Evolutionary conservation across 2,113 vertebrate genomes (phyloP).

Genomic region (Hoplias malabaricus): DNA sequence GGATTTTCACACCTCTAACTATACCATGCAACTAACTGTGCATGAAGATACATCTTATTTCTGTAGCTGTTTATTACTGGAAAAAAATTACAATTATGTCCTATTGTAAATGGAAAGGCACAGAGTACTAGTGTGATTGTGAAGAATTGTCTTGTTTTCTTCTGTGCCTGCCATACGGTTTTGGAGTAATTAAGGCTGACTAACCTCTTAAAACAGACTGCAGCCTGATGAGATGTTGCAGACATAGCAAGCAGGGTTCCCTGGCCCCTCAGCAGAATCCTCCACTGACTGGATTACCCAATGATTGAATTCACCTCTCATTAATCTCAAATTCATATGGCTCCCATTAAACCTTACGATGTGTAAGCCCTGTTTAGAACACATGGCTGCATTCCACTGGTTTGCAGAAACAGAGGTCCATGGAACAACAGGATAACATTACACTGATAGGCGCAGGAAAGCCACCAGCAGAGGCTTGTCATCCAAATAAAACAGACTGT

Average conservation of each 20-base stretch:
- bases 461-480: neutral
- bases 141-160: conserved; percentile 10
- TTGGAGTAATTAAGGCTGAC: conserved; percentile 26
- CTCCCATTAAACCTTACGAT: conserved; percentile 49
- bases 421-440: conserved; percentile 40
- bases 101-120: neutral
- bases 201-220: conserved; percentile 29
- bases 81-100: neutral
- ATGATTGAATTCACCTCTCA: conserved; percentile 46
- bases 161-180: neutral
- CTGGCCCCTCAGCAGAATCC: conserved; percentile 35
- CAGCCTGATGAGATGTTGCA: conserved; percentile 29
- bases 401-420: conserved; percentile 31
- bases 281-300: conserved; percentile 21
- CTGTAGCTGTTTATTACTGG: neutral
- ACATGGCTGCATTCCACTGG: conserved; percentile 46
- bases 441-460: neutral
- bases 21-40: neutral
- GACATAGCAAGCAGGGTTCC: conserved; percentile 30
- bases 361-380: conserved; percentile 41
- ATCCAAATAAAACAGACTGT: neutral
- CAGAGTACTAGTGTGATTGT: conserved; percentile 31
- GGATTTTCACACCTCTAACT: neutral
- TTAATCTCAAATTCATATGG: conserved; percentile 53
- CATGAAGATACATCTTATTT: neutral